phyloP scores from a whole-genome alignment of 2,113 vertebrate genomes.

The Ictalurus punctatus region DNA sequence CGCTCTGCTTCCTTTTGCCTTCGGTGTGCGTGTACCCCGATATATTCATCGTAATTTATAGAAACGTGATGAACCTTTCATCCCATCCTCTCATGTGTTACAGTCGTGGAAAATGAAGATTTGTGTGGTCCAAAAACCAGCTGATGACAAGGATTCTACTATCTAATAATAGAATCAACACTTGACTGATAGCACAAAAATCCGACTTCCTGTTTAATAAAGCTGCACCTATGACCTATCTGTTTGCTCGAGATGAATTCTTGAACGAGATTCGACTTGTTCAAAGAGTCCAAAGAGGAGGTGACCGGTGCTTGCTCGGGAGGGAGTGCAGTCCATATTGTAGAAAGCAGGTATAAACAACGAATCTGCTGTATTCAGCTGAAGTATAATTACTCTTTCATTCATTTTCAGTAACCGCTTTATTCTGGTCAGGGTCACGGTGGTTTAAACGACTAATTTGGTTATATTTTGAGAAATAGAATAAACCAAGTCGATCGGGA shows the following conservation, averaged over 20 bases:
- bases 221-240: background rate
- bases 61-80: background rate
- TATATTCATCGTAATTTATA: background rate
- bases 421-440: background rate
- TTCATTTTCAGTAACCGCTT: background rate
- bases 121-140: too few relatives aligned
- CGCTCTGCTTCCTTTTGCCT: background rate
- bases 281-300: background rate
- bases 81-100: background rate
- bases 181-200: background rate
- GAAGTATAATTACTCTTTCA: background rate
- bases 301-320: background rate
- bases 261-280: background rate
- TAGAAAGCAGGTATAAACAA: background rate
- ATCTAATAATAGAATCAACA: background rate
- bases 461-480: background rate
- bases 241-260: background rate
- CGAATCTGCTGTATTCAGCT: background rate
- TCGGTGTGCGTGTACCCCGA: background rate
- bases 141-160: background rate
- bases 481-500: background rate
- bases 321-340: background rate
- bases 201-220: background rate
- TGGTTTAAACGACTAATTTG: background rate
- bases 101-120: background rate